A percentile compares a stretch with the other conserved stretches of the same genome.
Evolutionary conservation across 1,140 invertebrate species (phyloP).

Genomic region (Lethrus apterus): DNA sequence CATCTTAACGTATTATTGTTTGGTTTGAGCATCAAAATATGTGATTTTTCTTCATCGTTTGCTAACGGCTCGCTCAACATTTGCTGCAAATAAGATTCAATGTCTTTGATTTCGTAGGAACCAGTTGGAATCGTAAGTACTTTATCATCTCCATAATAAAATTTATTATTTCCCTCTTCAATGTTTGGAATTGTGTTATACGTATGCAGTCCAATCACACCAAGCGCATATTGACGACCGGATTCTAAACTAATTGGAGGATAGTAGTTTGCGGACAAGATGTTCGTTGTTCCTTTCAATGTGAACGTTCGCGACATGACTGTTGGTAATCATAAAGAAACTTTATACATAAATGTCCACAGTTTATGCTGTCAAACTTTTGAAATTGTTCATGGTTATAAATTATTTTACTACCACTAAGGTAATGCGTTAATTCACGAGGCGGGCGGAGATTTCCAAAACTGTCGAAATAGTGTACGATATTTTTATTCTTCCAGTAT

Average conservation of each 20-base stretch:
- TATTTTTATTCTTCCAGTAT: background rate
- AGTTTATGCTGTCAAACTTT: conserved; percentile 6
- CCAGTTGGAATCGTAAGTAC: conserved; percentile 33
- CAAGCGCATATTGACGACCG: conserved; percentile 27
- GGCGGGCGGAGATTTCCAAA: conserved; percentile 15
- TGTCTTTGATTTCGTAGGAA: conserved; percentile 37
- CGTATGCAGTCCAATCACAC: conserved; percentile 33
- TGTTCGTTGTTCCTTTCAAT: background rate
- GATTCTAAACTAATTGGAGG: conserved; percentile 12
- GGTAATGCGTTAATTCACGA: conserved; percentile 6
- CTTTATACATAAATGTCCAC: conserved; percentile 11
- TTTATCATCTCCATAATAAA: conserved; percentile 33
- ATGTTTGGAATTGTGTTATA: conserved; percentile 39
- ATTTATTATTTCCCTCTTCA: conserved; percentile 32
- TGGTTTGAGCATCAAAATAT: conserved; percentile 21
- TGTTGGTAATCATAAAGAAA: background rate
- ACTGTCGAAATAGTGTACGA: conserved; percentile 13
- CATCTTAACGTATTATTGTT: conserved; percentile 26
- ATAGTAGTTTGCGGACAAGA: conserved; percentile 10
- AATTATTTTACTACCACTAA: background rate
- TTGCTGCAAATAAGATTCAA: conserved; percentile 23
- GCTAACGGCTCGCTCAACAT: background rate
- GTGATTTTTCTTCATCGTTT: background rate
- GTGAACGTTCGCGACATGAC: conserved; percentile 14
- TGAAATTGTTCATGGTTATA: conserved; percentile 10